These are phyloP conservation scores for Clamator glandarius DNA, from an alignment of 2,797 vertebrate species.

Conservation along the genomic window DNA sequence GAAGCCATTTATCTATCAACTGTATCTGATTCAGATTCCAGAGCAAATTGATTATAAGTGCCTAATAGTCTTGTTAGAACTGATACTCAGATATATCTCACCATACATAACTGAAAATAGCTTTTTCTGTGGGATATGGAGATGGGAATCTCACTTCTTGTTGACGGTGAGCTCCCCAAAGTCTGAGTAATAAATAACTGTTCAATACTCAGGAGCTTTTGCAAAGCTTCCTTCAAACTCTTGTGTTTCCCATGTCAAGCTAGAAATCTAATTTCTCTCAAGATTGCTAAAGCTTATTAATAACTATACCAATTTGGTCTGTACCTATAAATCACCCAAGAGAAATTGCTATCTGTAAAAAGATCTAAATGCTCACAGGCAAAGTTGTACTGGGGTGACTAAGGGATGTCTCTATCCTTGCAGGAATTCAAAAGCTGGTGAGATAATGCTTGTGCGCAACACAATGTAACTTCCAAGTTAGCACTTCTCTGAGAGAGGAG, in stretches of 20 bases:
- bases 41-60: neutral
- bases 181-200: neutral
- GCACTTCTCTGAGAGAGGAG: neutral
- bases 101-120: neutral
- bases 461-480: neutral
- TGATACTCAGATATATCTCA: neutral
- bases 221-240: neutral
- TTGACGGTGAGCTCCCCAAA: neutral
- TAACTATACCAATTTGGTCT: neutral
- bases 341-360: neutral
- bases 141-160: neutral
- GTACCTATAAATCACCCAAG: neutral
- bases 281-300: neutral
- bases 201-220: neutral
- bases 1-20: slow-evolving; percentile 16
- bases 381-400: neutral
- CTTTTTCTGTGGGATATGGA: neutral
- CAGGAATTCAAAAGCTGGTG: neutral
- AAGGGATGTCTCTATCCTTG: neutral
- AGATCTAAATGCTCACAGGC: neutral
- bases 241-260: neutral
- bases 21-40: slow-evolving; percentile 30
- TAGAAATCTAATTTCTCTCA: neutral
- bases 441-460: neutral
- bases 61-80: slow-evolving; percentile 12